Percentiles rank a stretch among this genome's conserved stretches.
Evolutionary conservation across 2,113 vertebrate genomes (phyloP).

Genomic region (Panthera leo): DNA sequence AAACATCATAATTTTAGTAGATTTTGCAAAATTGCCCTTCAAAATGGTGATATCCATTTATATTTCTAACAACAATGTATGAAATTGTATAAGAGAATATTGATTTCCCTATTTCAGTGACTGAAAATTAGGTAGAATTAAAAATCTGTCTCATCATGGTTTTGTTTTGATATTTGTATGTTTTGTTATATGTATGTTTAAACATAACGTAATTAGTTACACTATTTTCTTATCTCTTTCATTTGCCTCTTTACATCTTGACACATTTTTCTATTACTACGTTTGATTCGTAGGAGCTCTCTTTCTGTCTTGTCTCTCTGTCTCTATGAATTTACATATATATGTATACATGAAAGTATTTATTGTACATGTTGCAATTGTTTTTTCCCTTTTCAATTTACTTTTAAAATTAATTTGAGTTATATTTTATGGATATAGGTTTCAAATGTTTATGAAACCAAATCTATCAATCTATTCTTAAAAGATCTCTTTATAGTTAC

Average conservation of each 20-base stretch:
- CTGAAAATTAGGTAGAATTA: not conserved
- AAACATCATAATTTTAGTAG: not conserved
- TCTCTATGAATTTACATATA: not conserved
- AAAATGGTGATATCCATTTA: not conserved
- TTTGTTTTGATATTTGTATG: not conserved
- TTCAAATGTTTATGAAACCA: not conserved
- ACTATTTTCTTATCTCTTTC: not conserved
- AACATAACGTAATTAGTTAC: not conserved
- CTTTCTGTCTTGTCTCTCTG: not conserved
- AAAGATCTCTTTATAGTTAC: not conserved
- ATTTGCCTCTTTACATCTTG: not conserved
- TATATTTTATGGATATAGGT: not conserved
- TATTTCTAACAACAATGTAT: not conserved
- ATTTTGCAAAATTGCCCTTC: not conserved
- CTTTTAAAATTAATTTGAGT: not conserved
- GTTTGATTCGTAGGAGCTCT: not conserved
- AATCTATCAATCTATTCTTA: not conserved
- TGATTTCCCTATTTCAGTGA: not conserved
- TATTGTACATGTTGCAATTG: not conserved
- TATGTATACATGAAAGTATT: not conserved
- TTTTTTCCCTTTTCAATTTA: slow-evolving; percentile 5
- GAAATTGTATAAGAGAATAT: not conserved
- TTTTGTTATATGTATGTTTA: not conserved
- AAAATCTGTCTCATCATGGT: not conserved
- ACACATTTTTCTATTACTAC: not conserved